A percentile compares a stretch with the other conserved stretches of the same genome.
These are phyloP conservation scores for Ianthella basta DNA, from an alignment of 37 sponge, comb jelly and placozoan genomes.

Conservation along the genomic window DNA sequence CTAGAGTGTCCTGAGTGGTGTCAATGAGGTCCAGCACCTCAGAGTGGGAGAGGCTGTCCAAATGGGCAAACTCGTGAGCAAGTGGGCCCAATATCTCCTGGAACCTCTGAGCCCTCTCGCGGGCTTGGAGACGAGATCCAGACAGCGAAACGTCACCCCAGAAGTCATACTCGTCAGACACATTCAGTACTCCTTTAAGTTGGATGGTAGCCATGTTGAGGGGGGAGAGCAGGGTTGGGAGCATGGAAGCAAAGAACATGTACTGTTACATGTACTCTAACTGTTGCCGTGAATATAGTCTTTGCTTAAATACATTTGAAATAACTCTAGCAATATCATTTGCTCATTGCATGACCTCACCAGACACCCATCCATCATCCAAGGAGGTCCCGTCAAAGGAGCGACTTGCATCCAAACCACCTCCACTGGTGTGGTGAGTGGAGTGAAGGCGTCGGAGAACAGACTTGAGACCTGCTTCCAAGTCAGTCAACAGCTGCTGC, in stretches of 20 bases:
- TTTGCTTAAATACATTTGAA: too few species aligned
- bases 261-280: too few species aligned
- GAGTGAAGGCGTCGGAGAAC: slow-evolving; percentile 39
- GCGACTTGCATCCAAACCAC: neutral
- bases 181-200: slow-evolving; percentile 63
- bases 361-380: neutral
- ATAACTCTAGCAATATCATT: too few species aligned
- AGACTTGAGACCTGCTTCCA: slow-evolving; percentile 82
- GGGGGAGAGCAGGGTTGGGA: too few species aligned
- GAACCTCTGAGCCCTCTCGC: slow-evolving; percentile 88
- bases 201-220: neutral
- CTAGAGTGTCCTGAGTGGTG: slow-evolving; percentile 77
- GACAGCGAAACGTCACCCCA: slow-evolving; percentile 75
- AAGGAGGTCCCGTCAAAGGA: neutral
- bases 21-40: slow-evolving; percentile 81
- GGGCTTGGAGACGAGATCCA: slow-evolving; percentile 66
- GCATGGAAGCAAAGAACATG: too few species aligned
- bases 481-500: slow-evolving; percentile 76
- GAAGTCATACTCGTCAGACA: slow-evolving; percentile 86
- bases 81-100: slow-evolving; percentile 83
- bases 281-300: too few species aligned
- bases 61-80: slow-evolving; percentile 62
- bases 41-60: slow-evolving; percentile 66
- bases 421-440: neutral
- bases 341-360: slow-evolving; percentile 10